These are phyloP conservation scores for Lasioglossum malachurum DNA, from an alignment of 2,888 invertebrate genomes.

Conservation along the genomic window DNA sequence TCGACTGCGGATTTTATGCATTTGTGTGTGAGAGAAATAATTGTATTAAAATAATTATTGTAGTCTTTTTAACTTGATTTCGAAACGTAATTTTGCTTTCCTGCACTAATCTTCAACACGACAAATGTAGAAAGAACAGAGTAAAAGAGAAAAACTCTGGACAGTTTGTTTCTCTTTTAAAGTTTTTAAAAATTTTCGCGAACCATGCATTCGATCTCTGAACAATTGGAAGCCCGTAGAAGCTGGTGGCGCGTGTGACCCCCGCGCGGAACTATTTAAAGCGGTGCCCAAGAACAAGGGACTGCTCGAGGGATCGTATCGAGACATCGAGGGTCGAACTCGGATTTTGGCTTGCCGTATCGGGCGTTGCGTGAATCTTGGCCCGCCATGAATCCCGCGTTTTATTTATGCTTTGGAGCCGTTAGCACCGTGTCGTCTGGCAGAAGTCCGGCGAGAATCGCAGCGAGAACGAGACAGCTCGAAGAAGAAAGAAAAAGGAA, in stretches of 20 bases:
- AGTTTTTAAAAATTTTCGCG: neutral
- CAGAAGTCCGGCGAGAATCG: slow-evolving; percentile 20
- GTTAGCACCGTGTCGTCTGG: slow-evolving; percentile 29
- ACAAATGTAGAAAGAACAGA: neutral
- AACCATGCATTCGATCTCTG: neutral
- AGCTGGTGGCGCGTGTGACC: neutral
- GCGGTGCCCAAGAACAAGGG: neutral
- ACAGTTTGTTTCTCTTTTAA: neutral
- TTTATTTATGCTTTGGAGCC: slow-evolving; percentile 64
- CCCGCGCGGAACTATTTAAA: slow-evolving; percentile 9
- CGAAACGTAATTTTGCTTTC: no score
- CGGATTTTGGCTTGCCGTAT: slow-evolving; percentile 43
- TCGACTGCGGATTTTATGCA: no score
- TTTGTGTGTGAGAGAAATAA: no score
- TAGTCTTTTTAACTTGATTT: no score
- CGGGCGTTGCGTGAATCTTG: slow-evolving; percentile 56
- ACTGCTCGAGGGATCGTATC: slow-evolving; percentile 13
- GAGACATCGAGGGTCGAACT: slow-evolving; percentile 56
- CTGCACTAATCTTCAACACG: neutral
- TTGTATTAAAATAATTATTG: no score
- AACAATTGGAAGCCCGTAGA: neutral
- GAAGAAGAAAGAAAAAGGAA: neutral
- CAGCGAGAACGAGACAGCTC: neutral
- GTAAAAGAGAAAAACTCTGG: neutral
- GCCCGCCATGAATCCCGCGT: slow-evolving; percentile 48